Evolutionary conservation across 1,140 invertebrate genomes (phyloP).

Genomic region (Colletes latitarsis): DNA sequence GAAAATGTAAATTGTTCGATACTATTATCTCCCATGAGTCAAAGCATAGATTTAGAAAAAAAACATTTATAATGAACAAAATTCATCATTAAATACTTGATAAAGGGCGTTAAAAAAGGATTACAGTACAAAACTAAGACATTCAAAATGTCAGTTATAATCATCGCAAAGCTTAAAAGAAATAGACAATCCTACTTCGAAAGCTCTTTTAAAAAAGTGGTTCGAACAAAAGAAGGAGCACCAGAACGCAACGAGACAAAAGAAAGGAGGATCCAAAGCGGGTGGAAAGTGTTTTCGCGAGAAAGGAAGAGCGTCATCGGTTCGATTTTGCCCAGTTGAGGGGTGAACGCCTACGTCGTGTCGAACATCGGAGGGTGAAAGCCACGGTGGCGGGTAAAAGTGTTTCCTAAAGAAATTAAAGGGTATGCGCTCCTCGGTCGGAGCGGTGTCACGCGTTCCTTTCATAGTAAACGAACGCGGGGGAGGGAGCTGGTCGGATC

Average conservation of each 20-base stretch:
- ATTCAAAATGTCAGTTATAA: too few species aligned
- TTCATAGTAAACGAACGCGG: background rate
- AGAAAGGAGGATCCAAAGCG: background rate
- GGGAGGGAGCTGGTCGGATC: background rate
- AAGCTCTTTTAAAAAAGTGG: background rate
- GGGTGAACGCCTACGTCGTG: background rate
- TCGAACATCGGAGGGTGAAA: conserved; percentile 14
- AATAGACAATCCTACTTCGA: too few species aligned
- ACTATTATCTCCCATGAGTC: too few species aligned
- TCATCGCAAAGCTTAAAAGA: too few species aligned
- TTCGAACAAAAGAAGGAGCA: background rate
- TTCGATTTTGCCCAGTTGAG: conserved; percentile 5
- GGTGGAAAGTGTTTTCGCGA: background rate
- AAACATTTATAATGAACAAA: too few species aligned
- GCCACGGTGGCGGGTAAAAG: background rate
- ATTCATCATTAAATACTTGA: too few species aligned
- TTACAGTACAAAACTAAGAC: too few species aligned
- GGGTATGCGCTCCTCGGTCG: background rate
- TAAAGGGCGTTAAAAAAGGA: too few species aligned
- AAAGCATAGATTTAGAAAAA: too few species aligned
- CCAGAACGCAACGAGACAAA: background rate
- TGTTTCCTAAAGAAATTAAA: conserved; percentile 44
- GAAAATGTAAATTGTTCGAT: too few species aligned
- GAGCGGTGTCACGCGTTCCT: conserved; percentile 10
- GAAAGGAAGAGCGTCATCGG: conserved; percentile 26